phyloP scores from a whole-genome alignment of 1,140 invertebrate genomes.

The Penaeus chinensis region DNA sequence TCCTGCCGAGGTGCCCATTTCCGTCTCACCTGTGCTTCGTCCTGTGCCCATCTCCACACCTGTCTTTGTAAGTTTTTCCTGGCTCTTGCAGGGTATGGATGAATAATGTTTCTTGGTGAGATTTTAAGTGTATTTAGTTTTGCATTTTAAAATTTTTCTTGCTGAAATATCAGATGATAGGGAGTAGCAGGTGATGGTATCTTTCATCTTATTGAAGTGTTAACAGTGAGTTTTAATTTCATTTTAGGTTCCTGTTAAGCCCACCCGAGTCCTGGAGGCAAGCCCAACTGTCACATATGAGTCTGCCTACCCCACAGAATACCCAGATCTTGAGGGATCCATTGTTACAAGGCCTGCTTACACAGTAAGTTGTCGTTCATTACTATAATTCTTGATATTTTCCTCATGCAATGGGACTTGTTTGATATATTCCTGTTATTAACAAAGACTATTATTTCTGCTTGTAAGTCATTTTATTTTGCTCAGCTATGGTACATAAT shows the following conservation, averaged over 20 bases:
- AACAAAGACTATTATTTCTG: no score
- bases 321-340: conserved; percentile 51
- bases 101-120: no score
- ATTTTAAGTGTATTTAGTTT: no score
- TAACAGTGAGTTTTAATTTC: not conserved
- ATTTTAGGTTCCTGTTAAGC: conserved; percentile 53
- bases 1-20: conserved; percentile 8
- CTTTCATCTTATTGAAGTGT: no score
- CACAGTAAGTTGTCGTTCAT: conserved; percentile 26
- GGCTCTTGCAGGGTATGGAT: not conserved
- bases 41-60: conserved; percentile 42
- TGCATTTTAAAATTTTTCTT: no score
- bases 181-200: no score
- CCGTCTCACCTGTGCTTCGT: conserved; percentile 36
- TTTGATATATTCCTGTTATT: no score
- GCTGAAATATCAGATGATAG: no score
- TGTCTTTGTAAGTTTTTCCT: conserved; percentile 46
- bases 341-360: conserved; percentile 56
- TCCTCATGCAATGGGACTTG: no score
- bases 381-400: no score
- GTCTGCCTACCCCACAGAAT: conserved; percentile 53
- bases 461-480: conserved; percentile 31
- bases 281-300: conserved; percentile 63
- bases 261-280: conserved; percentile 64
- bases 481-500: not conserved